Base-by-base conservation (phyloP, 2,113 vertebrate genomes). In the Antigone vipio region DNA sequence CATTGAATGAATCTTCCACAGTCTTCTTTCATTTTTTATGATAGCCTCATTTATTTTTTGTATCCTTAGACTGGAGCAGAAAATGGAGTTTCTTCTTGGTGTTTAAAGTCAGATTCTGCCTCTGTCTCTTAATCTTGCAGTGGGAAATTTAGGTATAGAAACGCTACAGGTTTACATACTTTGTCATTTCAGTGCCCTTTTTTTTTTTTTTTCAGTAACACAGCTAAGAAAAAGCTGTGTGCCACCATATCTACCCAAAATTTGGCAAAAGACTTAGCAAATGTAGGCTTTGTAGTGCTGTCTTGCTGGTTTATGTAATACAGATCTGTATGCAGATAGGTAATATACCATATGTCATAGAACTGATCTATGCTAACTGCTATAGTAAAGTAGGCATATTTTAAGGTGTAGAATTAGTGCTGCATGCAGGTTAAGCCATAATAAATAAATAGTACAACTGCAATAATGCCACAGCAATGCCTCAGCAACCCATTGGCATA, bases 361-460 rank as follows among this genome's bases (percentile, higher is more conserved):
- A 84, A 68, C 21, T 94, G 68, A 94, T 91, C 64, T 89, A 56
- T 81, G 56, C 47, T 89, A 81, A 93, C 32, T 81, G 53, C 47
- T 49, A 55, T 45, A 81, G 89, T 64, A 81, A 93, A 94, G 66
- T 52, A 81, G 76, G 68, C 73, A 64, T 97, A 85, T 94, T 97
- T 94, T 89, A 87, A 84, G 50, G 34, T 91, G 68, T 45, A 66
- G 38, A 84, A 86, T 86, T 93, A 88, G 72, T 88, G 63, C 13
- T 59, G 55, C 50, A 67, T 66, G 47, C 29, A 89, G 86, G 29
- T n/a, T 26, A 73, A 69, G 8, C 29, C 45, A 45, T 85, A 80
- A 93, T 91, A 89, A 95, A 97, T 95, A 80, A 86, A 42, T 26
- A 85, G 56, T 8, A 92, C 35, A 77, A 52, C 40, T 42, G 73